Conservation (phyloP, 2,888 invertebrate genomes). For the Tenthredo scrophulariae region DNA sequence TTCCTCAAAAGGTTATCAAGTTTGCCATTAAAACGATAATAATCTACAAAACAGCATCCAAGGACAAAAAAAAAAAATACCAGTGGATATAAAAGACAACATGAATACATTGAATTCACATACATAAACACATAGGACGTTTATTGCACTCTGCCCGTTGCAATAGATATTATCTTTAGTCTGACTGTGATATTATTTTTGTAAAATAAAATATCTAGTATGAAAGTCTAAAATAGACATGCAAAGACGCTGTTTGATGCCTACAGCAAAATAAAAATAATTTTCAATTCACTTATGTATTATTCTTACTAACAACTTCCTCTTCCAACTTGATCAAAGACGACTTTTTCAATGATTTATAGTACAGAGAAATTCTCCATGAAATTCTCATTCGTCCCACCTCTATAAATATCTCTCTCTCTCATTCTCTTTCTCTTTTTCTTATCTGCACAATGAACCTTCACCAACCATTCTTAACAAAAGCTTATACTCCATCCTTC, state of each 20-base stretch:
- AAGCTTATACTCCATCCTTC: conserved; percentile 23
- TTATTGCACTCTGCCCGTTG: conserved; percentile 8
- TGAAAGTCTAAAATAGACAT: not conserved
- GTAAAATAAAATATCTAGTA: not conserved
- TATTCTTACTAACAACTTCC: conserved; percentile 11
- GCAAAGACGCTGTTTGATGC: not conserved
- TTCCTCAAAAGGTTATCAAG: conserved; percentile 22
- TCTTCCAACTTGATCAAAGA: conserved; percentile 18
- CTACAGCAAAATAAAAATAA: not conserved
- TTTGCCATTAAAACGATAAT: not conserved
- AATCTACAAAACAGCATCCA: not conserved
- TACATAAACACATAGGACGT: not conserved
- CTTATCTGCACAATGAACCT: conserved; percentile 33
- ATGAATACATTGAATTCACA: not conserved
- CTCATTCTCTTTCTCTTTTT: not conserved
- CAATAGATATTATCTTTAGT: not conserved
- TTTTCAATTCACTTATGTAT: not conserved
- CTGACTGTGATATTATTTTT: not conserved
- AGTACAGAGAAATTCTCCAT: not conserved
- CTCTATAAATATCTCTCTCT: not conserved
- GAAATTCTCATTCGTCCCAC: not conserved
- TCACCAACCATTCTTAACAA: conserved; percentile 43
- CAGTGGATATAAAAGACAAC: not conserved
- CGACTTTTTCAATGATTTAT: not conserved
- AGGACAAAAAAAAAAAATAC: not conserved